Conservation (phyloP, 2,113 vertebrate genomes). For the Oreotragus oreotragus region DNA sequence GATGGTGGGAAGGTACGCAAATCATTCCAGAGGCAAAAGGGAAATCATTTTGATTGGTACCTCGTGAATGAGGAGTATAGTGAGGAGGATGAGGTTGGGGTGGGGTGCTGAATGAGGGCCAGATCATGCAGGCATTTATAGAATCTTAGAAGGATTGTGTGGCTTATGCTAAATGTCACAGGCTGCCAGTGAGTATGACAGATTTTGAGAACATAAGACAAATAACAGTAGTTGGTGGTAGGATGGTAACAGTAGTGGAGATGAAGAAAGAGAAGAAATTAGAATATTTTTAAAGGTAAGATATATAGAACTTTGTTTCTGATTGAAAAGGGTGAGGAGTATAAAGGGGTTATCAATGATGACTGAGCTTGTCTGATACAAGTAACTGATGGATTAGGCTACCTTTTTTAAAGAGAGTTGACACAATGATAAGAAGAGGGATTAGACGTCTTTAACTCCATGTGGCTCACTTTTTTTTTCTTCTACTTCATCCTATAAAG, state of each 20-base stretch:
- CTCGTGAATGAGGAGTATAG: accelerated
- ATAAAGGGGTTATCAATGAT: neutral
- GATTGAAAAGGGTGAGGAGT: neutral
- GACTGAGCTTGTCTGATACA: neutral
- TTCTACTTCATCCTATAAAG: neutral
- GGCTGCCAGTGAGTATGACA: neutral
- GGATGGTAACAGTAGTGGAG: neutral
- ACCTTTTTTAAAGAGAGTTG: neutral
- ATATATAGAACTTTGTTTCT: neutral
- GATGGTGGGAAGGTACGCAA: neutral
- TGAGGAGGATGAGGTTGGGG: accelerated
- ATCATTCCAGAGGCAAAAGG: neutral
- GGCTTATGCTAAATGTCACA: neutral
- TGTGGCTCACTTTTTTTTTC: neutral
- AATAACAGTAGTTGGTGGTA: neutral
- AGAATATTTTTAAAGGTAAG: neutral
- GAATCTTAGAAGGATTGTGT: neutral
- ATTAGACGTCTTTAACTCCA: neutral
- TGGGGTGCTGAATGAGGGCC: accelerated
- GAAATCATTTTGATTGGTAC: neutral
- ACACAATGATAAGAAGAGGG: neutral
- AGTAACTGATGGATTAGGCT: neutral
- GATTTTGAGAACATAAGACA: neutral
- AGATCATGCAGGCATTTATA: too few relatives aligned
- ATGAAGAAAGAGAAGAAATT: neutral